Conservation (phyloP, 1,140 invertebrate species). For the Trachymyrmex septentrionalis region DNA sequence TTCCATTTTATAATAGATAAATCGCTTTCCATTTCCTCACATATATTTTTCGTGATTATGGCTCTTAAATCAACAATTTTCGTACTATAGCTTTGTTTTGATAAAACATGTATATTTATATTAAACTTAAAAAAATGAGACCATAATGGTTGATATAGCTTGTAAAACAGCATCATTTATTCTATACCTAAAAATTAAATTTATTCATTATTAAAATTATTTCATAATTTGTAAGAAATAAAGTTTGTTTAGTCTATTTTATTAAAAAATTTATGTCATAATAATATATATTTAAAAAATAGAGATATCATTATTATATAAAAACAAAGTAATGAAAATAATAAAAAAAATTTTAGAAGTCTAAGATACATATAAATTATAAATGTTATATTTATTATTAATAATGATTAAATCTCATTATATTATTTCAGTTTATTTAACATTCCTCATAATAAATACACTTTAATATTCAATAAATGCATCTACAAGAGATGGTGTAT, state of each 20-base stretch:
- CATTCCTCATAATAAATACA: not conserved
- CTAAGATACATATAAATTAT: not conserved
- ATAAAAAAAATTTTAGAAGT: not conserved
- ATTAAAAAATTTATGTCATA: not conserved
- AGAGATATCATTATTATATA: not conserved
- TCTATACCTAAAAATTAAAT: not conserved
- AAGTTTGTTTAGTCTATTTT: not conserved
- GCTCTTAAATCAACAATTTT: not conserved
- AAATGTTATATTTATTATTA: not conserved
- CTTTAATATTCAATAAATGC: not conserved
- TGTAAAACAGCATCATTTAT: slow-evolving; percentile 17
- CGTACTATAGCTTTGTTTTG: not conserved
- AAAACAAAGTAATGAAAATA: not conserved
- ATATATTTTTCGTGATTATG: not conserved
- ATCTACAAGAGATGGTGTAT: not conserved
- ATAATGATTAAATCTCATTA: not conserved
- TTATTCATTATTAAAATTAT: slow-evolving; percentile 6
- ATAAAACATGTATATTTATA: not conserved
- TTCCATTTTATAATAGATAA: slow-evolving; percentile 61
- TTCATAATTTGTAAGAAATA: not conserved
- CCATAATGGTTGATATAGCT: not conserved
- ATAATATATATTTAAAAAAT: not conserved
- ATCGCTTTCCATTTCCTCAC: not conserved
- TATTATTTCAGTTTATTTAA: not conserved
- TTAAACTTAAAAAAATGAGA: not conserved